phyloP scores from a whole-genome alignment of 1,140 invertebrate species.

The Lineus longissimus region DNA sequence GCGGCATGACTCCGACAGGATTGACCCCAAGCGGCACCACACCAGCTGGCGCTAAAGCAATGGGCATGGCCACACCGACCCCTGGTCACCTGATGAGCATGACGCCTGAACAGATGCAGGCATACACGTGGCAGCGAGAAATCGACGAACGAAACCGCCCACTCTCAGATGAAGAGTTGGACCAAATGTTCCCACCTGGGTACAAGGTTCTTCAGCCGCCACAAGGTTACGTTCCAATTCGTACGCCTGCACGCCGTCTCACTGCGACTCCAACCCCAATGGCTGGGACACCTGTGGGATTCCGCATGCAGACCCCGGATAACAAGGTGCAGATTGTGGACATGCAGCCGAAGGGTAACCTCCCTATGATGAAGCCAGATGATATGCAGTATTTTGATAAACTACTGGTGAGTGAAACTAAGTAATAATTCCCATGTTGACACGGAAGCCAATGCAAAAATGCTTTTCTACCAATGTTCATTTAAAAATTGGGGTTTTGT shows the following conservation, averaged over 20 bases:
- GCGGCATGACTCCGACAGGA: constrained; percentile 71
- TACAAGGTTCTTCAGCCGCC: constrained; percentile 95
- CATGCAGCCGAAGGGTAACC: constrained; percentile 90
- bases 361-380: constrained; percentile 99
- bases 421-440: too few species aligned
- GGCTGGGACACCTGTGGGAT: constrained; percentile 77
- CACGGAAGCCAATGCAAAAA: too few species aligned
- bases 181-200: constrained; percentile 93
- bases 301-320: constrained; percentile 78
- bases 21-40: constrained; percentile 63
- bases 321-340: constrained; percentile 77
- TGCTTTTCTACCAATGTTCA: too few species aligned
- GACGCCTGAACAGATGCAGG: constrained; percentile 98
- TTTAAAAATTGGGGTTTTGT: too few species aligned
- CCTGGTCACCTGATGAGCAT: constrained; percentile 90
- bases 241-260: constrained; percentile 94
- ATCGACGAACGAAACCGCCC: constrained; percentile 97
- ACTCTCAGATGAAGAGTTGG: constrained; percentile 93
- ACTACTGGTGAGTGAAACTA: constrained; percentile 64
- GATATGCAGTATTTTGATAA: constrained; percentile 99
- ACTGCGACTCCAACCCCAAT: constrained; percentile 97
- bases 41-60: constrained; percentile 90
- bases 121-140: constrained; percentile 97
- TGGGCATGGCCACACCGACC: constrained; percentile 96
- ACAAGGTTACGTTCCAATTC: constrained; percentile 92